Percentiles rank a stretch among this genome's conserved stretches.
These are phyloP conservation scores for Hetaerina titia DNA, from an alignment of 2,888 invertebrate genomes.

Conservation along the genomic window DNA sequence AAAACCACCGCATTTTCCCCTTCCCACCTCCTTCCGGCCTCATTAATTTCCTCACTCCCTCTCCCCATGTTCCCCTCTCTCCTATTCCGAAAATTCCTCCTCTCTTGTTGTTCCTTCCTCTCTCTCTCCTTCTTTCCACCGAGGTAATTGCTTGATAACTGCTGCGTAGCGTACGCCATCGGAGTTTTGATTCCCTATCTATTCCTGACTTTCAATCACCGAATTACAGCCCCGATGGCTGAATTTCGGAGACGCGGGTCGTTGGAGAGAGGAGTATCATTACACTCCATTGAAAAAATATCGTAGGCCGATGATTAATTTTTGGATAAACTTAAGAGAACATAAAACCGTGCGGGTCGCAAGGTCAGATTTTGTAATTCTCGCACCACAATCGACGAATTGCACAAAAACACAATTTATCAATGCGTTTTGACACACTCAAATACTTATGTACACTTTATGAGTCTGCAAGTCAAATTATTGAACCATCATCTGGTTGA, in stretches of 20 bases:
- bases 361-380: too few species aligned
- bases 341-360: too few species aligned
- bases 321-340: too few species aligned
- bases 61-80: neutral
- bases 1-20: neutral
- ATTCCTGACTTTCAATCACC: neutral
- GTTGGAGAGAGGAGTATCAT: neutral
- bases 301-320: too few species aligned
- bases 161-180: neutral
- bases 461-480: too few species aligned
- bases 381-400: too few species aligned
- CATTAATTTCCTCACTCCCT: conserved; percentile 35
- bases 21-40: conserved; percentile 46
- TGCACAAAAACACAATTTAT: too few species aligned
- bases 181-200: neutral
- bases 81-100: neutral
- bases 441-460: too few species aligned
- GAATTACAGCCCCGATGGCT: too few species aligned
- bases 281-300: too few species aligned
- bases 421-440: too few species aligned
- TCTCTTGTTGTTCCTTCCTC: neutral
- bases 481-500: too few species aligned
- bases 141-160: neutral
- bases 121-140: neutral
- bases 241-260: neutral